Evolutionary conservation across 2,797 vertebrate species (phyloP).

Genomic region (Sebastes nivosus): DNA sequence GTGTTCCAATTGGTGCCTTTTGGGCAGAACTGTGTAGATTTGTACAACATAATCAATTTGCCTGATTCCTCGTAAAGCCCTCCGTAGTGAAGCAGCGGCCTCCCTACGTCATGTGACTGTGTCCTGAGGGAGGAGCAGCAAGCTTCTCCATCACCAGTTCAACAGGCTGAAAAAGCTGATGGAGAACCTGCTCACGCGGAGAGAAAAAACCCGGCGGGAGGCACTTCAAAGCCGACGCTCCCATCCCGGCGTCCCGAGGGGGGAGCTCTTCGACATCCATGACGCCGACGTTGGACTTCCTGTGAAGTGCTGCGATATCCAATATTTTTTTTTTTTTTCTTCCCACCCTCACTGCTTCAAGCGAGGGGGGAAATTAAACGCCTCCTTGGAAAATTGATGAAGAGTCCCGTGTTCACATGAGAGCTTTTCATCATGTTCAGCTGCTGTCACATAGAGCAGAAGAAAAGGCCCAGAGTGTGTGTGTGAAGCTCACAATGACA

Average conservation of each 20-base stretch:
- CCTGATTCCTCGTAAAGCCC: background rate
- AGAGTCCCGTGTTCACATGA: conserved; percentile 16
- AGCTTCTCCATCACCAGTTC: background rate
- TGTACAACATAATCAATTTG: background rate
- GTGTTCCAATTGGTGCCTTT: background rate
- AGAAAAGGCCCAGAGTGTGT: background rate
- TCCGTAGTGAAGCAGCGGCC: background rate
- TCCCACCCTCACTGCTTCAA: background rate
- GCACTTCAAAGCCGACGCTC: conserved; percentile 56
- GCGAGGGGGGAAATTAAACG: conserved; percentile 28
- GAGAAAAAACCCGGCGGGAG: conserved; percentile 3
- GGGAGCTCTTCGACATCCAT: conserved; percentile 24
- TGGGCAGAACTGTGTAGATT: background rate
- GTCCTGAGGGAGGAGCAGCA: background rate
- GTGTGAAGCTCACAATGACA: too few species aligned
- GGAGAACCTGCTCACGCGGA: conserved; percentile 32
- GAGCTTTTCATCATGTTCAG: conserved; percentile 14
- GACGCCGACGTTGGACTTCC: conserved; percentile 12
- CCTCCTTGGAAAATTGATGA: conserved; percentile 43
- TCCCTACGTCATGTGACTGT: background rate
- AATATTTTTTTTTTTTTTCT: background rate
- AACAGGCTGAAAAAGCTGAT: conserved; percentile 13
- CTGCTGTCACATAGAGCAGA: background rate
- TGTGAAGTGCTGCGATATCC: conserved; percentile 22
- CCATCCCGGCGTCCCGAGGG: conserved; percentile 27